Conservation (phyloP, 1,140 invertebrate species). For the Plectus sambesii region DNA sequence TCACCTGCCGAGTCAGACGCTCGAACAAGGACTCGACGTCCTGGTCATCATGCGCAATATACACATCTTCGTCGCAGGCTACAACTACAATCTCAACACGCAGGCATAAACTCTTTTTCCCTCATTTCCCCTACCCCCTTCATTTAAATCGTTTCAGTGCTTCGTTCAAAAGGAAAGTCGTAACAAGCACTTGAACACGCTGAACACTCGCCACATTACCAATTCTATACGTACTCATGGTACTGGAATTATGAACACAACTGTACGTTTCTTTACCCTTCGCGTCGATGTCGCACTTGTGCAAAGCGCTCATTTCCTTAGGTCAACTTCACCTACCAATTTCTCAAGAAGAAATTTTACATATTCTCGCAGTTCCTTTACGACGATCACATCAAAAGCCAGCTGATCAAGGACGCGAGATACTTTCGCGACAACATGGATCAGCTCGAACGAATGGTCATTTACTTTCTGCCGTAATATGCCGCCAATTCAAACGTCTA, state of each 20-base stretch:
- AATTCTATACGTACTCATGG: conserved; percentile 97
- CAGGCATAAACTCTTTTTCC: conserved; percentile 53
- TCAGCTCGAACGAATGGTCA: conserved; percentile 45
- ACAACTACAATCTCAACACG: conserved; percentile 89
- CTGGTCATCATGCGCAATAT: conserved; percentile 95
- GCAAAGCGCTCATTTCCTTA: conserved; percentile 36
- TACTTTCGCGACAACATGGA: conserved; percentile 57
- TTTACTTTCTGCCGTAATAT: conserved; percentile 6
- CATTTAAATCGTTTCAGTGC: conserved; percentile 50
- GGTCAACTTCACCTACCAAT: conserved; percentile 93
- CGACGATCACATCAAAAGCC: conserved; percentile 94
- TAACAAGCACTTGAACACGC: conserved; percentile 88
- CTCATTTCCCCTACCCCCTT: background rate
- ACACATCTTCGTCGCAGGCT: conserved; percentile 81
- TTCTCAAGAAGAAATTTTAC: conserved; percentile 80
- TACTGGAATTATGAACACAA: conserved; percentile 91
- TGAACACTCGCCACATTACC: conserved; percentile 84
- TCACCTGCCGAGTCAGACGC: conserved; percentile 82
- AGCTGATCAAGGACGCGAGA: conserved; percentile 72
- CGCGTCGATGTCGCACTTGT: conserved; percentile 3
- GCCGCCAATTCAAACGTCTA: conserved; percentile 1
- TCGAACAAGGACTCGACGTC: conserved; percentile 90
- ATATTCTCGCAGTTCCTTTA: conserved; percentile 94
- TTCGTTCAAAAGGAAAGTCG: conserved; percentile 82
- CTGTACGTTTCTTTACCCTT: conserved; percentile 51